Evolutionary conservation across 2,113 vertebrate genomes (phyloP), one percentile per base, ranked within the genome.

Genomic region (Electrona antarctica): DNA sequence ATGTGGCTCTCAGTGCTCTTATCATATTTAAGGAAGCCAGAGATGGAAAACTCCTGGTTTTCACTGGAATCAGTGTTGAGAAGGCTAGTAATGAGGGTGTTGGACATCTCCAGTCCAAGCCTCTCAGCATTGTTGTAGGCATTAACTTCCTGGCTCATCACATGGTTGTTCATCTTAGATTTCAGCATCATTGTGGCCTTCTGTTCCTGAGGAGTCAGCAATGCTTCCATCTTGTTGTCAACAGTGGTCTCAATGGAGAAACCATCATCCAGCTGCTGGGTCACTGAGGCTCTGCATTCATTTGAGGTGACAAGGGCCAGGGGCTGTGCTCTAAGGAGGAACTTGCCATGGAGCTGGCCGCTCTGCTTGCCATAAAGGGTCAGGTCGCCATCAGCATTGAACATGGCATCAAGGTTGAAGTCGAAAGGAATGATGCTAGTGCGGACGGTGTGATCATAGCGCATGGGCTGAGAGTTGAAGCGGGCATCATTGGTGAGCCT

Each of bases 181-280:
- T 93, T 94, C 33, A 95, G 8, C 77, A 87, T 93, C 91, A 94
- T 91, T 73, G 73, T 62, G 69, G 88, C 85, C 10, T 76, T 88
- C 84, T 96, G 95, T 63, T 95, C 94, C n/a, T 89, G 87, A 8
- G 92, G 93, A 57, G 92, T 94, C 69, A 96, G 85, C 70, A 94
- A 85, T 69, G 82, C 28, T 13, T 82, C 84, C 62, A 91, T 55
- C 84, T 93, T 94, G 74, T 91, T 92, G 60, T 95, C 92, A 59
- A 95, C 77, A 41, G 86, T 79, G 0, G 91, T 91, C 0, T 78
- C 84, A 15, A 93, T 14, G 55, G 71, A 90, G 60, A 71, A 80
- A 14, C 59, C 73, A 49, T 85, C 78, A 21, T 65, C 54, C 28
- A 94, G n/a, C 62, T n/a, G 72, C 29, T 95, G 95, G 33, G 57